Evolutionary conservation across 2,113 vertebrate species (phyloP).

Genomic region (Hymenochirus boettgeri): DNA sequence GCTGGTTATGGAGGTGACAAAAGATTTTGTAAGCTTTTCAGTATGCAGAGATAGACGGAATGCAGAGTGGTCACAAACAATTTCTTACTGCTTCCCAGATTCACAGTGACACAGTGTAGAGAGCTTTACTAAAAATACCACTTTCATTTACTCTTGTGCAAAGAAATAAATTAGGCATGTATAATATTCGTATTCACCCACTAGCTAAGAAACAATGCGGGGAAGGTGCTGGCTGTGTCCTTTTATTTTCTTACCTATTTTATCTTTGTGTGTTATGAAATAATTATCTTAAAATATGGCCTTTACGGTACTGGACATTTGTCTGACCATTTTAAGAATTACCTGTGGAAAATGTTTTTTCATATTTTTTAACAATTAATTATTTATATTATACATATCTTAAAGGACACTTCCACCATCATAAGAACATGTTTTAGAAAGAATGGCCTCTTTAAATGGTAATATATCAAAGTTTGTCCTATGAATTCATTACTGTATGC

Average conservation of each 20-base stretch:
- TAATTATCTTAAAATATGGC: not conserved
- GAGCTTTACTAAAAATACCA: not conserved
- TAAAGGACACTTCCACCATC: too few species aligned
- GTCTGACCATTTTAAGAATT: too few species aligned
- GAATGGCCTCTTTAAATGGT: too few species aligned
- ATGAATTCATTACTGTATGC: too few species aligned
- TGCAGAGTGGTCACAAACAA: constrained; percentile 45
- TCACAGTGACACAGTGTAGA: constrained; percentile 32
- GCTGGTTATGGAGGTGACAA: constrained; percentile 36
- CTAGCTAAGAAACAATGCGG: not conserved
- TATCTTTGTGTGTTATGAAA: not conserved
- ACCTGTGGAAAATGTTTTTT: too few species aligned
- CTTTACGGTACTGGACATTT: too few species aligned
- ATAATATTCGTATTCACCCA: not conserved
- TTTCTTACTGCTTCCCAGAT: constrained; percentile 20
- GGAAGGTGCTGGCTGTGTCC: not conserved
- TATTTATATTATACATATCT: too few species aligned
- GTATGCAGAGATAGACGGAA: constrained; percentile 33
- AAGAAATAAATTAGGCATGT: constrained; percentile 4
- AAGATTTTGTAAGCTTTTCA: constrained; percentile 43
- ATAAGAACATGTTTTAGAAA: too few species aligned
- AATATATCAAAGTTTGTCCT: too few species aligned
- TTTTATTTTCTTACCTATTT: not conserved
- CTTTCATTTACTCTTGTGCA: not conserved
- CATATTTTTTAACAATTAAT: too few species aligned